These are phyloP conservation scores for Spicauda simplicius DNA, from an alignment of 2,888 invertebrate species.

Conservation along the genomic window DNA sequence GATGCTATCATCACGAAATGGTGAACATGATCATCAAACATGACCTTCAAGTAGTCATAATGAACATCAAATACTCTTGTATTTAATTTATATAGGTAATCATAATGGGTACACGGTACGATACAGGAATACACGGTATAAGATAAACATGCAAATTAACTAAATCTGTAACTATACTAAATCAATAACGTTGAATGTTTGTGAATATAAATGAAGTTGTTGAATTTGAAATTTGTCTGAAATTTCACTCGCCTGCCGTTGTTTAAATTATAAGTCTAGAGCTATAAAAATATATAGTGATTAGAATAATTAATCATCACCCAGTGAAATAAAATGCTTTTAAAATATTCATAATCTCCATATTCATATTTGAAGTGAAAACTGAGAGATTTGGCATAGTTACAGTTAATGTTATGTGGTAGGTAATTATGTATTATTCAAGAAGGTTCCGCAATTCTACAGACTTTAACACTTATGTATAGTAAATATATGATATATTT, in stretches of 20 bases:
- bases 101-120: neutral
- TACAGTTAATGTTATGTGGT: no score
- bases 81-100: no score
- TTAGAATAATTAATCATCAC: neutral
- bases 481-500: no score
- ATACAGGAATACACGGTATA: no score
- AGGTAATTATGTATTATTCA: no score
- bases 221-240: neutral
- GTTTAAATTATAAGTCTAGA: neutral
- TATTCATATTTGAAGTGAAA: no score
- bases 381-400: no score
- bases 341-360: neutral
- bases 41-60: no score
- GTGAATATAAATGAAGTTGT: neutral
- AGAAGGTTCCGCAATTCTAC: no score
- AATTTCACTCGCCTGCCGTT: neutral
- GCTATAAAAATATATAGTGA: neutral
- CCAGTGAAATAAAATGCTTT: neutral
- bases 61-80: no score
- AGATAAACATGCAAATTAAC: constrained; percentile 3
- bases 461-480: no score
- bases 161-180: neutral
- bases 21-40: neutral
- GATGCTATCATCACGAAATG: no score
- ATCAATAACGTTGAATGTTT: neutral